Evolutionary conservation across 2,113 vertebrate genomes (phyloP).

Genomic region (Lepisosteus oculatus): DNA sequence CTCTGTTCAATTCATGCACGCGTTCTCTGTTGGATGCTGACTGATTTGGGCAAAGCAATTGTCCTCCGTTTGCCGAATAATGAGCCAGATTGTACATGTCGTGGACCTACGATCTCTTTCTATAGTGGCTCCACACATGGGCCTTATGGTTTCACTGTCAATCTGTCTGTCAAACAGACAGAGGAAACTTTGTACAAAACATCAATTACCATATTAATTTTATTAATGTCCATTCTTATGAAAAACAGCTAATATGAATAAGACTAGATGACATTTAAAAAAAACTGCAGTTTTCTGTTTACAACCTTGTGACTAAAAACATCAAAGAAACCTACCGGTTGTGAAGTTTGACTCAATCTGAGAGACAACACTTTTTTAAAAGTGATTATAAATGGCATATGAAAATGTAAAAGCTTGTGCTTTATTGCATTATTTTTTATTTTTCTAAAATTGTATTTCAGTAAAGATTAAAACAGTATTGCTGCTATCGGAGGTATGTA

Average conservation of each 20-base stretch:
- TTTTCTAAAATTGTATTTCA: too few species aligned
- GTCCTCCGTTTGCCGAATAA: conserved; percentile 56
- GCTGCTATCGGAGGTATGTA: too few species aligned
- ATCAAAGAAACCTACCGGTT: too few species aligned
- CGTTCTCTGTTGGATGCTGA: conserved; percentile 64
- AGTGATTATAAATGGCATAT: too few species aligned
- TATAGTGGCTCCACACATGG: conserved; percentile 46
- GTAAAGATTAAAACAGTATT: too few species aligned
- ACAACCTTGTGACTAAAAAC: neutral
- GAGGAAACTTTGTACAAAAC: conserved; percentile 37
- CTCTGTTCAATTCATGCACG: conserved; percentile 63
- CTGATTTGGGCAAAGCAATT: conserved; percentile 57
- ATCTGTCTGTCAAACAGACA: conserved; percentile 35
- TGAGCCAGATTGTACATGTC: conserved; percentile 49
- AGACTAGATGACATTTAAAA: neutral
- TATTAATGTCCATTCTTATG: conserved; percentile 21
- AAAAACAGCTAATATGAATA: neutral
- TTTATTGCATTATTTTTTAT: too few species aligned
- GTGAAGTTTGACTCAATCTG: too few species aligned
- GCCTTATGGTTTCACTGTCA: conserved; percentile 42
- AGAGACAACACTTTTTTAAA: too few species aligned
- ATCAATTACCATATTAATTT: conserved; percentile 31
- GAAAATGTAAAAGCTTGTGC: too few species aligned
- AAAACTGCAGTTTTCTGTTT: neutral
- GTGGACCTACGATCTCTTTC: conserved; percentile 41